Percentiles rank a stretch among this genome's conserved stretches.
phyloP scores from a whole-genome alignment of 2,113 vertebrate genomes.

The Anas platyrhynchos region DNA sequence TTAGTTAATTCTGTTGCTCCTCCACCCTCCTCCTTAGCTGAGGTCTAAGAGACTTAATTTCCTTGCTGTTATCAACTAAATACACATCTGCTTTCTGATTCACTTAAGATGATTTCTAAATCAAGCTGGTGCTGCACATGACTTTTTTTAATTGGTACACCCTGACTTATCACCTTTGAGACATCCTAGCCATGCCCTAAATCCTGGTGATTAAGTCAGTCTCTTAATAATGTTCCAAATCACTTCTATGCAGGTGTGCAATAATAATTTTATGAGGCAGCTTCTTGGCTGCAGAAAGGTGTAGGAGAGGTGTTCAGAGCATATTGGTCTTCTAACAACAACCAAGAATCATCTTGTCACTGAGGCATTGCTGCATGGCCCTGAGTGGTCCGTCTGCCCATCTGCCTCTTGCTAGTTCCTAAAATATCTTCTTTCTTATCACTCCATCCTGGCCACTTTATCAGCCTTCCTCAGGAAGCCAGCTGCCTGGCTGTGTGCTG shows the following conservation, averaged over 20 bases:
- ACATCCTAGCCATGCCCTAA: conserved; percentile 29
- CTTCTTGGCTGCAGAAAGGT: conserved; percentile 19
- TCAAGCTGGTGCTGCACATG: neutral
- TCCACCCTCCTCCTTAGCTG: neutral
- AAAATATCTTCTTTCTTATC: neutral
- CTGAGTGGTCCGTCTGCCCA: neutral
- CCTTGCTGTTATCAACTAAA: neutral
- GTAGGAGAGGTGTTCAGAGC: neutral
- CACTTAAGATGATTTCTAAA: conserved; percentile 44
- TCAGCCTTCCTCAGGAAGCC: neutral
- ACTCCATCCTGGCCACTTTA: neutral
- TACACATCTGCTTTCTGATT: conserved; percentile 47
- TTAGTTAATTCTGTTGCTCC: neutral
- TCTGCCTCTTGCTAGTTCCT: neutral
- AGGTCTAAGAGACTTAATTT: conserved; percentile 20
- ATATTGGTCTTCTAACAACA: neutral
- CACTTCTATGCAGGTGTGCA: neutral
- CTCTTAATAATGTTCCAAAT: conserved; percentile 36
- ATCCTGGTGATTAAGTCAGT: conserved; percentile 18
- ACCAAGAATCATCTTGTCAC: neutral
- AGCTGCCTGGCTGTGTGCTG: neutral
- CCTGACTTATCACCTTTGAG: conserved; percentile 42
- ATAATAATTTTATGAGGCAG: conserved; percentile 28
- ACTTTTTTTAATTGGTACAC: conserved; percentile 19
- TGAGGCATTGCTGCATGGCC: neutral